A percentile compares a stretch with the other conserved stretches of the same genome.
phyloP scores from a whole-genome alignment of 2,888 invertebrate genomes.

The Drosophila stalkeri region DNA sequence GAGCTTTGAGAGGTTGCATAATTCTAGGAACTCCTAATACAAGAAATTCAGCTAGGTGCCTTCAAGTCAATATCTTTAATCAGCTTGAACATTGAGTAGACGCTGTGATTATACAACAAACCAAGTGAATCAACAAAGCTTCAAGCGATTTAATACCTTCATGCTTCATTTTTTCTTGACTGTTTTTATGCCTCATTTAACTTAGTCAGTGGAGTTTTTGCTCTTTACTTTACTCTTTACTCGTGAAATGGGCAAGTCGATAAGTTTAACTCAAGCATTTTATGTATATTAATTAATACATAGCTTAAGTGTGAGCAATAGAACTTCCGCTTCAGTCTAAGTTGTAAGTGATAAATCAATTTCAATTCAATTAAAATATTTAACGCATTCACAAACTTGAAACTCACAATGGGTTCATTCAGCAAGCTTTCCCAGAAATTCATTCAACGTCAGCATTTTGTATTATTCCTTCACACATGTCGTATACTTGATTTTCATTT shows the following conservation, averaged over 20 bases:
- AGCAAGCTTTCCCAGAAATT: background rate
- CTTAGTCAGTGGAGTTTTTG: background rate
- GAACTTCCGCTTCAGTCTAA: background rate
- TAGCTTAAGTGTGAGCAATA: background rate
- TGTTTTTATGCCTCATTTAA: constrained; percentile 15
- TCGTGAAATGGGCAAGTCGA: constrained; percentile 13
- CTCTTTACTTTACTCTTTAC: constrained; percentile 4
- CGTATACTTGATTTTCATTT: background rate
- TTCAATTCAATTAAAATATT: background rate
- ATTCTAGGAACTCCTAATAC: background rate
- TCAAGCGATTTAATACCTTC: constrained; percentile 41
- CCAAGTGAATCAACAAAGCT: constrained; percentile 27
- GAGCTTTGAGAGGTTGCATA: background rate
- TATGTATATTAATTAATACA: background rate
- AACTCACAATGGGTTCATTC: background rate
- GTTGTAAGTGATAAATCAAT: background rate
- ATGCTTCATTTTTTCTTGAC: constrained; percentile 16
- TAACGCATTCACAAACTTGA: too few relatives aligned
- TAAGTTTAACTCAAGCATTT: constrained; percentile 4
- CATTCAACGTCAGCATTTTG: background rate
- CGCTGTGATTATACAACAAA: constrained; percentile 6
- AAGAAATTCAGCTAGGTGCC: constrained; percentile 5
- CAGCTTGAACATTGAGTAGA: constrained; percentile 21
- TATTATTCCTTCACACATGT: background rate
- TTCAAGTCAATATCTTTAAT: constrained; percentile 25